Base-by-base conservation (phyloP, 92 coral and sea anemone species). In the Actinostola sp. region DNA sequence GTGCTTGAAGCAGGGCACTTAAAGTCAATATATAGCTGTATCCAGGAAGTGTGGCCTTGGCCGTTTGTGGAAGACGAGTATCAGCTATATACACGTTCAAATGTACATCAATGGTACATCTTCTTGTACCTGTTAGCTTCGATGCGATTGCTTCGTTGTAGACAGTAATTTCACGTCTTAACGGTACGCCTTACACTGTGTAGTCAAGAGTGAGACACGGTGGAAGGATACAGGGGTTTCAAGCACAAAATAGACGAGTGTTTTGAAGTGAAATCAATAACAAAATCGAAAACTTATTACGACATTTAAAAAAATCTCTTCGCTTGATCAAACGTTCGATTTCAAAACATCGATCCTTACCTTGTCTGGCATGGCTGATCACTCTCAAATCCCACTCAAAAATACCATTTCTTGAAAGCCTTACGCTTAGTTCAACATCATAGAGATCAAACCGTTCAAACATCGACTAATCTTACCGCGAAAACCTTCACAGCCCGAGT, bases 291-390 rank as follows among this genome's bases (percentile, higher is more conserved):
- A 62, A 55, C 42, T 58, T 38, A 56, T 84, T 77, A 84, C 93
- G 85, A 70, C 79, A 88, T 61, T 36, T 67, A 35, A 26, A 27
- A 43, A 64, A 58, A 58, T 15, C 67, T 70, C 13, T 28, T 63
- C 81, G 81, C 72, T 75, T 75, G 72, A 63, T n/a, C 64, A 55
- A 21, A 12, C 66, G 60, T 53, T 46, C 66, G 44, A 9, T 32
- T n/a, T 46, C 30, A 42, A 66, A 62, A 81, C 34, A 52, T 15
- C 14, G 10, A 1, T 1, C 31, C 92, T 71, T 79, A 91, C 97
- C 92, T 91, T 83, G 57, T 86, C 89, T 49, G 92, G 88, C 97
- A 91, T 91, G 58, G 66, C 71, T 17, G 34, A 64, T 20, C 43
- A 10, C 16, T 27, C 16, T 51, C 35, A 19, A 50, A 19, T 11